phyloP scores from a whole-genome alignment of 1,140 invertebrate species.

The Samia ricini region DNA sequence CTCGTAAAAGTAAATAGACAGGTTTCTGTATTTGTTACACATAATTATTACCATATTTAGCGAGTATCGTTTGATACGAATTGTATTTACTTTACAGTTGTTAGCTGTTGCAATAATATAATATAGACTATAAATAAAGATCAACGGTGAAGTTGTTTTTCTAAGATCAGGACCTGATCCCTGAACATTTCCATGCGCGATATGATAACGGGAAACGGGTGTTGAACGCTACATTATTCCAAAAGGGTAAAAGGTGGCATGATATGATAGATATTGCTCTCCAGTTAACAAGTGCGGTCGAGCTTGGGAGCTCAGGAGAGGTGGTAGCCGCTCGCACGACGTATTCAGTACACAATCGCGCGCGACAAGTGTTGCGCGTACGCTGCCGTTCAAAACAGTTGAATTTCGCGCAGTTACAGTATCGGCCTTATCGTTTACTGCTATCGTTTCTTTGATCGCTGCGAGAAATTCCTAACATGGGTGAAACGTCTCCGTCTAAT shows the following conservation, averaged over 20 bases:
- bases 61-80: too few relatives aligned
- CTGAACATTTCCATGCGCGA: constrained; percentile 33
- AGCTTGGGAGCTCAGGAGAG: constrained; percentile 65
- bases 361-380: constrained; percentile 67
- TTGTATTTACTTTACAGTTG: too few relatives aligned
- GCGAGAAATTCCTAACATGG: constrained; percentile 41
- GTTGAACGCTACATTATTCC: constrained; percentile 57
- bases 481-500: constrained; percentile 29
- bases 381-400: constrained; percentile 46
- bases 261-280: constrained; percentile 60
- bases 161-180: constrained; percentile 1
- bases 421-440: constrained; percentile 48
- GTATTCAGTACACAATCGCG: constrained; percentile 66
- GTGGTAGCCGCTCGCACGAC: constrained; percentile 51
- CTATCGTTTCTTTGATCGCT: constrained; percentile 36
- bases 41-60: too few relatives aligned
- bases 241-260: constrained; percentile 56
- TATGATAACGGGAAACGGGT: constrained; percentile 46
- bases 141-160: neutral
- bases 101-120: too few relatives aligned
- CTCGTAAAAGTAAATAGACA: neutral
- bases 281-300: constrained; percentile 42
- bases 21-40: too few relatives aligned
- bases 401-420: constrained; percentile 37
- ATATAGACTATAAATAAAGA: too few relatives aligned